Evolutionary conservation across 2,888 invertebrate species (phyloP).

Genomic region (Mesorhabditis belari): DNA sequence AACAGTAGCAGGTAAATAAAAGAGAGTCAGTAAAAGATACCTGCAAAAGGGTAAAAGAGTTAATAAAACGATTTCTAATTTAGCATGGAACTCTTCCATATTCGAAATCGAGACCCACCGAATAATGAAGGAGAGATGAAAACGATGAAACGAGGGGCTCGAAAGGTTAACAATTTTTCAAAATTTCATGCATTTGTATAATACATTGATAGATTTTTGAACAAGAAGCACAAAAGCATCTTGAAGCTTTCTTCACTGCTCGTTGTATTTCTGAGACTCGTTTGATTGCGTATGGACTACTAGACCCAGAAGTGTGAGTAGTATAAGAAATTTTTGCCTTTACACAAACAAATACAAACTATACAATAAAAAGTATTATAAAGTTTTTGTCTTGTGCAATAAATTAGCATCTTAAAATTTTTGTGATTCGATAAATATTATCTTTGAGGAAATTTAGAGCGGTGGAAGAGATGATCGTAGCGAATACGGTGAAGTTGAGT

Average conservation of each 20-base stretch:
- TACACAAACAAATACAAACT: too few relatives aligned
- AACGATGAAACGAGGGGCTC: background rate
- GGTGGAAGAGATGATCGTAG: conserved; percentile 86
- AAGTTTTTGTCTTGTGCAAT: background rate
- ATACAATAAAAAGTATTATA: too few relatives aligned
- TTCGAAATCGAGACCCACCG: conserved; percentile 71
- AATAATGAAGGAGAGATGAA: background rate
- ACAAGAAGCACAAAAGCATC: conserved; percentile 8
- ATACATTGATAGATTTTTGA: background rate
- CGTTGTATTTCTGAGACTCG: background rate
- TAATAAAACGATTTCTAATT: too few relatives aligned
- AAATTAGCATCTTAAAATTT: background rate
- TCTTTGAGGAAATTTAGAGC: conserved; percentile 56
- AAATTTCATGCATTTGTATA: background rate
- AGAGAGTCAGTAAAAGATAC: too few relatives aligned
- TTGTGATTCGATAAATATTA: background rate
- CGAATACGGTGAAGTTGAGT: conserved; percentile 90
- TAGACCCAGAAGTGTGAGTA: background rate
- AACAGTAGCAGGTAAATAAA: too few relatives aligned
- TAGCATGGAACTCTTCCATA: conserved; percentile 89
- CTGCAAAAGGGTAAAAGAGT: too few relatives aligned
- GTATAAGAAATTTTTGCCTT: too few relatives aligned
- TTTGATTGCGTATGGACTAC: background rate
- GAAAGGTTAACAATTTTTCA: background rate
- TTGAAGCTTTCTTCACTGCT: background rate